Evolutionary conservation across 2,797 vertebrate genomes (phyloP).

Genomic region (Ptychobarbus kaznakovi): DNA sequence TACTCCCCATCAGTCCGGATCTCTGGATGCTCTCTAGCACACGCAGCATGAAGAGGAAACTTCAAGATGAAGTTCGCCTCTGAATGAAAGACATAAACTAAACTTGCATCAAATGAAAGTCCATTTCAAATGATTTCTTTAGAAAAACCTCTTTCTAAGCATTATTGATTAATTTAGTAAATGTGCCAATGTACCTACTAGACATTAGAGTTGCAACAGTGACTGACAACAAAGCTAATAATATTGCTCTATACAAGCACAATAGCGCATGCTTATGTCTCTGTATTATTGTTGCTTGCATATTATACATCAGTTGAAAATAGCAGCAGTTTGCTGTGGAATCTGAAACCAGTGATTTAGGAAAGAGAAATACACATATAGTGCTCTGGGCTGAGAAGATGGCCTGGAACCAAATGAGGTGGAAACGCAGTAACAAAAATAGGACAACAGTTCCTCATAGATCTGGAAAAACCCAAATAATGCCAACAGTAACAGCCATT

Average conservation of each 20-base stretch:
- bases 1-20: slow-evolving; percentile 54
- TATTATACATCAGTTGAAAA: neutral
- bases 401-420: slow-evolving; percentile 3
- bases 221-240: neutral
- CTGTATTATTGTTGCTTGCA: neutral
- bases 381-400: slow-evolving; percentile 15
- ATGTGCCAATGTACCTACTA: neutral
- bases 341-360: slow-evolving; percentile 29
- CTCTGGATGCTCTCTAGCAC: slow-evolving; percentile 46
- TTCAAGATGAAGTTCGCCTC: slow-evolving; percentile 10
- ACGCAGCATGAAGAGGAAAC: slow-evolving; percentile 6
- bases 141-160: neutral
- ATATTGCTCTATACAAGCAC: neutral
- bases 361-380: slow-evolving; percentile 22
- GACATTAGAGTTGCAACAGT: neutral
- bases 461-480: neutral
- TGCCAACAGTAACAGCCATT: neutral
- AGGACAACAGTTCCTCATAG: neutral
- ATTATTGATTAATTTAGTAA: neutral
- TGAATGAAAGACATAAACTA: neutral
- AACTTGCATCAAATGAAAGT: neutral
- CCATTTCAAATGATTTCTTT: neutral
- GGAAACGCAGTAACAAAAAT: slow-evolving; percentile 10
- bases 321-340: slow-evolving; percentile 26
- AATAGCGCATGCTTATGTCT: neutral